Evolutionary conservation across 1,140 invertebrate genomes (phyloP), one percentile per base, ranked within the genome.

Genomic region (Zaprionus kolodkinae): DNA sequence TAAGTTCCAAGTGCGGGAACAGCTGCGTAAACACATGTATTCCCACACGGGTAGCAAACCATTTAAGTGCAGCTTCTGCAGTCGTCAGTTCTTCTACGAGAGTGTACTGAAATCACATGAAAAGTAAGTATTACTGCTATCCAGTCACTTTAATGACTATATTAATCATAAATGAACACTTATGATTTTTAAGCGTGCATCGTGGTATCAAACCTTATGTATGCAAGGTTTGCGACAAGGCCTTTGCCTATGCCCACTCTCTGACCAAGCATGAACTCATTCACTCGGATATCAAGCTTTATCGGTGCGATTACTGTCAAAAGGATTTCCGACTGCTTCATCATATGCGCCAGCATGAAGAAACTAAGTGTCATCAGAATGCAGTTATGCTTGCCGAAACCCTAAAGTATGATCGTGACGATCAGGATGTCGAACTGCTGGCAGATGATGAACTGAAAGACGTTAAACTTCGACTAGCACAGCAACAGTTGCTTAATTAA

Each of bases 401-500:
- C 33, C 56, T 85, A 17, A 86, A 81, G 35, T 76, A 76, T 13
- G 69, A 76, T 6, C 63, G 54, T 21, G 77, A 76, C 0, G 73
- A 79, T 0, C 76, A 76, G 48, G 69, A 76, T 25, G 70, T 74
- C 9, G 84, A 87, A 15, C 40, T 87, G 52, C 43, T 68, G 15
- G 67, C 52, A 15, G 77, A 67, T 3, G 77, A 75, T 1, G 79
- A 82, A 2, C 3, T 76, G 7, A 71, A 76, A 33, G 69, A 72
- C 45, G 72, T 75, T 21, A 75, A 70, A 9, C 54, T 70, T 2
- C 67, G 72, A 25, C 5, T 75, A 15, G 17, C 33, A 5, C 60
- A 93, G 86, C 93, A 94, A 94, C 95, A 96, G 15, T 94, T 72
- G n/a, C 94, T 95, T 11, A 94, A 93, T n/a, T 93, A 76, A 60